Evolutionary conservation across 2,113 vertebrate species (phyloP), one percentile per base, ranked within the genome.

Genomic region (Otolemur garnettii): DNA sequence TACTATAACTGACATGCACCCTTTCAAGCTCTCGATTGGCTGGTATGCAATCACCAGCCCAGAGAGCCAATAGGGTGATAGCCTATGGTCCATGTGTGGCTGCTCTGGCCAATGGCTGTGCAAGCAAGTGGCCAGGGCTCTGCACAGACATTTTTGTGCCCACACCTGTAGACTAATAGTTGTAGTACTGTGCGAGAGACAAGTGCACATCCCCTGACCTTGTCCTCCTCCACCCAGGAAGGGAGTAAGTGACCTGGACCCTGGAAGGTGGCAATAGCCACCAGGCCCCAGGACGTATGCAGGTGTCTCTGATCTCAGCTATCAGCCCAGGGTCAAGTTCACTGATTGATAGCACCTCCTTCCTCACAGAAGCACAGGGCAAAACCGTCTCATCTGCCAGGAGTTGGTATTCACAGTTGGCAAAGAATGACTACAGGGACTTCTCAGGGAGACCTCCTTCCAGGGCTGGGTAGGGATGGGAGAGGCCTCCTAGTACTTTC

Each of bases 201-300:
- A 64, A 53, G 21, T 14, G 53, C 60, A 1, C 3, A 14, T 21
- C 4, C 17, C 60, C 53, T 22, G 21, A 26, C 57, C 38, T 57
- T 2, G 30, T 14, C 50, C 60, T 11, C 35, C 1, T 24, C 28
- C 82, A 4, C 30, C 12, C 24, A 0, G 4, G 35, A 18, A 7
- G 3, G 38, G 77, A 7, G 19, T 2, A 11, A 24, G 22, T 0
- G 5, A 13, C 5, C 0, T 0, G 64, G 66, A 2, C 74, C 45
- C 77, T 4, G 1, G 1, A 19, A 28, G 33, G 24, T 24, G 2
- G 7, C 2, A 26, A 15, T 3, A 7, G 38, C 4, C 33, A n/a
- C 59, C 7, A 8, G 53, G 57, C 28, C 30, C 1, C 8, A 7
- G 26, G 91, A 17, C 21, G 9, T 18, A 5, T 1, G 2, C 53